These are phyloP conservation scores for Tiliacea aurago DNA, from an alignment of 2,888 invertebrate genomes.

Conservation along the genomic window DNA sequence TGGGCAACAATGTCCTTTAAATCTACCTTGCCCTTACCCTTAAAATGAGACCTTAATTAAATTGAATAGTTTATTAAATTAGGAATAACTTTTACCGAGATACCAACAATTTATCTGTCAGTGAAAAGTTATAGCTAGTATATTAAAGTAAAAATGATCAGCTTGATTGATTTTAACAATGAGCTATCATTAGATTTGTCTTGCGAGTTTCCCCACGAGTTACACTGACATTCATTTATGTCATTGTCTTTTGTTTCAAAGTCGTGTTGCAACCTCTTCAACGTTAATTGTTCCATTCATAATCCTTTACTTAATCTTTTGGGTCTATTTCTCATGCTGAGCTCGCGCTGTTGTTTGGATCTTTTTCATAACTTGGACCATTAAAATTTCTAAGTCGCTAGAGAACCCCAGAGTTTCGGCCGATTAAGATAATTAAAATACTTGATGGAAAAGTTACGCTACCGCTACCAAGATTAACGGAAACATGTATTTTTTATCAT, in stretches of 20 bases:
- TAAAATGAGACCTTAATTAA: too few species aligned
- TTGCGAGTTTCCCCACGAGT: neutral
- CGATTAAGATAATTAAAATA: conserved; percentile 85
- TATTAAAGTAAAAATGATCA: neutral
- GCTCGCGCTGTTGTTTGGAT: conserved; percentile 38
- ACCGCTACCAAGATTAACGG: conserved; percentile 71
- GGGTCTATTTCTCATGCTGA: conserved; percentile 30
- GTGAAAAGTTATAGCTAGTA: neutral
- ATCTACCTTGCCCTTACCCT: too few species aligned
- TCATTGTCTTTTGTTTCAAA: neutral
- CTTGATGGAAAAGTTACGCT: conserved; percentile 77
- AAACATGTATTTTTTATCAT: conserved; percentile 63
- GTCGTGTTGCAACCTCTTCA: neutral
- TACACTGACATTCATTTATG: neutral
- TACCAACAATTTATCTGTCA: neutral
- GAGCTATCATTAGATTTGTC: neutral
- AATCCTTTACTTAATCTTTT: conserved; percentile 35
- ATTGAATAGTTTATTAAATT: neutral
- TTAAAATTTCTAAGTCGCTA: conserved; percentile 73
- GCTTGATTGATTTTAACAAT: neutral
- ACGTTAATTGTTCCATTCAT: conserved; percentile 34
- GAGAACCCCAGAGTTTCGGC: conserved; percentile 72
- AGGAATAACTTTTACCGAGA: neutral
- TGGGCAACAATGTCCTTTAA: neutral
- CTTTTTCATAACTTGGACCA: conserved; percentile 66